Conservation (phyloP, 2,113 vertebrate genomes). For the Xyrauchen texanus region DNA sequence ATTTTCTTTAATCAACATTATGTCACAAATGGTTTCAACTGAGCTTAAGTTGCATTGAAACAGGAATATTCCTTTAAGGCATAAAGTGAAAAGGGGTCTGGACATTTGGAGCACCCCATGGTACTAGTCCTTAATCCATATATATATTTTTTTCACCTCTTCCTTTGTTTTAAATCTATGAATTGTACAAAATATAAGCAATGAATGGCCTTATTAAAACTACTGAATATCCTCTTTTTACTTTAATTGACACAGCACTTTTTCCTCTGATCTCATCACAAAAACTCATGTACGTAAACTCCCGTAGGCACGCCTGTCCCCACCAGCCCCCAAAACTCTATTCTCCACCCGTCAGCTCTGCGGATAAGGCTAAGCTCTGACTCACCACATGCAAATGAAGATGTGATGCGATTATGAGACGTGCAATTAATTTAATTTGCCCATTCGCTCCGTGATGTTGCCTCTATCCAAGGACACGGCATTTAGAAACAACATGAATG, state of each 20-base stretch:
- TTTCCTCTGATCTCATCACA: background rate
- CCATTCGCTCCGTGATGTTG: conserved; percentile 68
- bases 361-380: conserved; percentile 72
- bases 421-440: conserved; percentile 80
- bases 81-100: too few relatives aligned
- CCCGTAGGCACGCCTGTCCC: conserved; percentile 39
- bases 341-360: background rate
- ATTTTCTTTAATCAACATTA: too few relatives aligned
- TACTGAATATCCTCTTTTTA: background rate
- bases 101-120: too few relatives aligned
- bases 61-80: too few relatives aligned
- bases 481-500: conserved; percentile 44
- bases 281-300: background rate
- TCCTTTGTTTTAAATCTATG: background rate
- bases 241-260: background rate
- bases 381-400: conserved; percentile 76
- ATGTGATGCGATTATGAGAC: conserved; percentile 79
- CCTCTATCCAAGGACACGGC: conserved; percentile 70
- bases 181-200: background rate
- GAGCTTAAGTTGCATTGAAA: too few relatives aligned
- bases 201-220: background rate
- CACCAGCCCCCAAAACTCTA: conserved; percentile 46
- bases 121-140: too few relatives aligned
- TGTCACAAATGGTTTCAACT: too few relatives aligned
- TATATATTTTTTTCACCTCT: background rate